These are phyloP conservation scores for Drosophila ananassae DNA, from an alignment of 1,140 invertebrate species.

Conservation along the genomic window DNA sequence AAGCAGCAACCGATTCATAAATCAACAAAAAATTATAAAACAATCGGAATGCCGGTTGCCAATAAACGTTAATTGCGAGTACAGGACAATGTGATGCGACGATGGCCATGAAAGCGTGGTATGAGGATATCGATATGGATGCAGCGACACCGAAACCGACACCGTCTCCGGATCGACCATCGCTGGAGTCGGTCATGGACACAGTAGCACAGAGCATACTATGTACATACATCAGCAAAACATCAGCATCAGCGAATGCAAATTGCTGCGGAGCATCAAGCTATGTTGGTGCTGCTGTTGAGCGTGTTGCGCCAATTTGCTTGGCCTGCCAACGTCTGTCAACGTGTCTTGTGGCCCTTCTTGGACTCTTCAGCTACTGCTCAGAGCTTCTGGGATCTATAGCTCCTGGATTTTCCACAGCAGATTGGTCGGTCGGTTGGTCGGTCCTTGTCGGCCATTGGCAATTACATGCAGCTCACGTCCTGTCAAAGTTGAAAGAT, in stretches of 20 bases:
- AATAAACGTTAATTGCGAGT: conserved; percentile 50
- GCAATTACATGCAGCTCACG: conserved; percentile 79
- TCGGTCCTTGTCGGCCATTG: conserved; percentile 45
- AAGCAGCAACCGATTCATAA: conserved; percentile 48
- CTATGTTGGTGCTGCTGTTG: conserved; percentile 7
- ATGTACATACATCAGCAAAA: not conserved
- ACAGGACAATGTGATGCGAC: conserved; percentile 51
- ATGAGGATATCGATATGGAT: conserved; percentile 14
- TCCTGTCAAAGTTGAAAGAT: conserved; percentile 81
- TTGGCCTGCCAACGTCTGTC: conserved; percentile 73
- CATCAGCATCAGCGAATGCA: conserved; percentile 48
- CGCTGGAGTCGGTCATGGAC: conserved; percentile 1
- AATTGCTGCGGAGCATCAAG: conserved; percentile 30
- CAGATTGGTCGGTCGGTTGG: not conserved
- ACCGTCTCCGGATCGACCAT: conserved; percentile 14
- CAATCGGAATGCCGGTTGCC: conserved; percentile 56
- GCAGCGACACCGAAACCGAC: conserved; percentile 22
- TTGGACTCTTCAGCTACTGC: conserved; percentile 27
- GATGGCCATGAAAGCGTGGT: conserved; percentile 28
- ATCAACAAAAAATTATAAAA: conserved; percentile 71
- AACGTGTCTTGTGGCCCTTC: conserved; percentile 51
- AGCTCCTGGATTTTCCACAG: not conserved
- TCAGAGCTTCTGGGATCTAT: conserved; percentile 4
- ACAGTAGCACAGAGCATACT: conserved; percentile 8
- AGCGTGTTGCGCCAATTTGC: conserved; percentile 77